Conservation (phyloP, 2,797 vertebrate species). For the Hydrolagus colliei region DNA sequence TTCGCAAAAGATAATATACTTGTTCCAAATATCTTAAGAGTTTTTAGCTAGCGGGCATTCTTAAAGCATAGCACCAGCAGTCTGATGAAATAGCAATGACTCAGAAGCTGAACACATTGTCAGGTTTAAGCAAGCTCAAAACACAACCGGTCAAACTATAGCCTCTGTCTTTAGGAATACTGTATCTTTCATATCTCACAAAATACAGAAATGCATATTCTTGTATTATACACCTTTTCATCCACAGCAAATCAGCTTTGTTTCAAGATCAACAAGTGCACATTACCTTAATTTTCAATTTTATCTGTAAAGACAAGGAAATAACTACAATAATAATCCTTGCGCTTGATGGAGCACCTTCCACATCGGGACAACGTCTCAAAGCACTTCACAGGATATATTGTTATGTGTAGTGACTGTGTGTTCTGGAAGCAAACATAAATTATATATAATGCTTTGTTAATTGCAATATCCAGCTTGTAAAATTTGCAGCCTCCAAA, state of each 20-base stretch:
- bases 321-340: too few species aligned
- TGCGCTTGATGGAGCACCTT: too few species aligned
- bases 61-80: slow-evolving; percentile 30
- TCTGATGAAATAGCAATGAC: slow-evolving; percentile 38
- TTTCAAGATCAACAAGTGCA: neutral
- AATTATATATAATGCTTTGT: too few species aligned
- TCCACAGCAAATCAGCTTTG: neutral
- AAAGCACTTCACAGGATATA: too few species aligned
- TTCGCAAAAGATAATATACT: neutral
- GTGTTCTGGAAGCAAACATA: too few species aligned
- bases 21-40: slow-evolving; percentile 34
- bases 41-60: slow-evolving; percentile 35
- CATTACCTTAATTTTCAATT: neutral
- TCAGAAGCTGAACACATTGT: slow-evolving; percentile 38
- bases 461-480: too few species aligned
- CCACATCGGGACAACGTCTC: too few species aligned
- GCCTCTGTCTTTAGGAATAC: slow-evolving; percentile 33
- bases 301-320: neutral
- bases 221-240: neutral
- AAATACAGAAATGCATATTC: neutral
- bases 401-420: too few species aligned
- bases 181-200: neutral
- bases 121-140: slow-evolving; percentile 38
- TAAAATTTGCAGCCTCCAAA: too few species aligned
- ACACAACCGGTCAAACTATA: slow-evolving; percentile 38